A percentile compares a stretch with the other conserved stretches of the same genome.
Evolutionary conservation across 2,888 invertebrate genomes (phyloP).

Genomic region (Caenorhabditis macrosperma): DNA sequence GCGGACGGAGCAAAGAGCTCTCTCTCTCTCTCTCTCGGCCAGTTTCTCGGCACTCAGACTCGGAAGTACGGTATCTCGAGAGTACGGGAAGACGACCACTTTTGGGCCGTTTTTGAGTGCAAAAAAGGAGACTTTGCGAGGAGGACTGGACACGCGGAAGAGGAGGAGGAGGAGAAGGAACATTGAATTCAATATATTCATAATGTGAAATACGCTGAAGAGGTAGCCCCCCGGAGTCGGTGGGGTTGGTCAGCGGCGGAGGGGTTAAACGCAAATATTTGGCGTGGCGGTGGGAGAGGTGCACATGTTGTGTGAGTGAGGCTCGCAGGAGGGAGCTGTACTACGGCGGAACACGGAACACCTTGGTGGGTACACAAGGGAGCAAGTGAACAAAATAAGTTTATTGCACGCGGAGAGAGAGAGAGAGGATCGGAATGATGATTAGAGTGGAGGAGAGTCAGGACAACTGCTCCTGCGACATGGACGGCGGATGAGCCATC

Average conservation of each 20-base stretch:
- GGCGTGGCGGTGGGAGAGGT: constrained; percentile 32
- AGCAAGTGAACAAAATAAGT: constrained; percentile 14
- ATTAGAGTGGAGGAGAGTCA: constrained; percentile 3
- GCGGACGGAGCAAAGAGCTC: not conserved
- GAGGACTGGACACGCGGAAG: not conserved
- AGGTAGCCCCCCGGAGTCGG: constrained; percentile 34
- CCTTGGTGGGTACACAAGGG: constrained; percentile 53
- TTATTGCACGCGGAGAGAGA: constrained; percentile 27
- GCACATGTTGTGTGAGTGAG: constrained; percentile 43
- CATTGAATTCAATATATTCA: constrained; percentile 31
- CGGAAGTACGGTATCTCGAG: constrained; percentile 9
- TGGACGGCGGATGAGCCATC: constrained; percentile 19
- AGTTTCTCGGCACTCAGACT: not conserved
- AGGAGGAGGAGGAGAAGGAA: constrained; percentile 12
- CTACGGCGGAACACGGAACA: constrained; percentile 52
- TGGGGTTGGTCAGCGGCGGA: constrained; percentile 11
- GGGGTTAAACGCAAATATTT: constrained; percentile 59
- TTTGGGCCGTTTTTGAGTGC: not conserved
- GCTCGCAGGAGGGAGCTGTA: constrained; percentile 43
- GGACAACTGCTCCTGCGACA: constrained; percentile 37
- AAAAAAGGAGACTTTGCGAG: constrained; percentile 1
- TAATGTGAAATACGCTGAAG: constrained; percentile 35
- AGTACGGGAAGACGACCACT: not conserved
- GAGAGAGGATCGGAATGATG: not conserved
- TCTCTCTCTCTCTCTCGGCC: too few species aligned